Percentiles rank a stretch among this genome's conserved stretches.
Evolutionary conservation across 2,797 vertebrate genomes (phyloP).

Genomic region (Antennarius maculatus): DNA sequence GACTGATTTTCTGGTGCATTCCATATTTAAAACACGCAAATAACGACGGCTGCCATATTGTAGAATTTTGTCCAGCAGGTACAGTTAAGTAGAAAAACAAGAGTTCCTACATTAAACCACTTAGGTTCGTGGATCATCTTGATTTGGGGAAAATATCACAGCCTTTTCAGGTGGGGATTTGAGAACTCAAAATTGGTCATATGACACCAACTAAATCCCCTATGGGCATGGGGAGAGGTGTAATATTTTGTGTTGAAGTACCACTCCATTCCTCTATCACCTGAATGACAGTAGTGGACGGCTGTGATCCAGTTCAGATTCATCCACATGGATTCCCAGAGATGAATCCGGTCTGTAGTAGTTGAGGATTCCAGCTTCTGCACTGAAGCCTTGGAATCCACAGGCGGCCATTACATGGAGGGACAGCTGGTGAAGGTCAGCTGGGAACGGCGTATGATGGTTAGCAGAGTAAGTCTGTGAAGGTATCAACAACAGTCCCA

Average conservation of each 20-base stretch:
- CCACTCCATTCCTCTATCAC: constrained; percentile 46
- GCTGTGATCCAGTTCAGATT: constrained; percentile 91
- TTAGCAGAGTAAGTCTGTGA: constrained; percentile 89
- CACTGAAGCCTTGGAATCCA: constrained; percentile 87
- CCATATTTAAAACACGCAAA: too few relatives aligned
- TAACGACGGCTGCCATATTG: too few relatives aligned
- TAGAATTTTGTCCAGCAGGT: too few relatives aligned
- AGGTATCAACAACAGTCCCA: background rate
- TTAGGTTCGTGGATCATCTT: too few relatives aligned
- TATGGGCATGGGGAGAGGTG: too few relatives aligned
- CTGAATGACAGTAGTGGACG: constrained; percentile 92
- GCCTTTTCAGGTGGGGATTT: too few relatives aligned
- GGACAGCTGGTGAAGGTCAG: constrained; percentile 89
- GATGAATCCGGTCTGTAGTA: constrained; percentile 94
- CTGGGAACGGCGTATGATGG: constrained; percentile 87
- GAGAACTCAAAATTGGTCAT: too few relatives aligned
- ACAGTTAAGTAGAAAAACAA: too few relatives aligned
- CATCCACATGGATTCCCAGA: constrained; percentile 94
- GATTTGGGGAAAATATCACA: too few relatives aligned
- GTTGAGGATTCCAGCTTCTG: constrained; percentile 95
- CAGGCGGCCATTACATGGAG: constrained; percentile 86
- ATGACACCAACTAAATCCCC: too few relatives aligned
- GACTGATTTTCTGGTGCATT: too few relatives aligned
- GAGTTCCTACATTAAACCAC: too few relatives aligned
- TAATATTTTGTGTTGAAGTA: background rate